phyloP scores from a whole-genome alignment of 2,797 vertebrate species.

The Sarcophilus harrisii region DNA sequence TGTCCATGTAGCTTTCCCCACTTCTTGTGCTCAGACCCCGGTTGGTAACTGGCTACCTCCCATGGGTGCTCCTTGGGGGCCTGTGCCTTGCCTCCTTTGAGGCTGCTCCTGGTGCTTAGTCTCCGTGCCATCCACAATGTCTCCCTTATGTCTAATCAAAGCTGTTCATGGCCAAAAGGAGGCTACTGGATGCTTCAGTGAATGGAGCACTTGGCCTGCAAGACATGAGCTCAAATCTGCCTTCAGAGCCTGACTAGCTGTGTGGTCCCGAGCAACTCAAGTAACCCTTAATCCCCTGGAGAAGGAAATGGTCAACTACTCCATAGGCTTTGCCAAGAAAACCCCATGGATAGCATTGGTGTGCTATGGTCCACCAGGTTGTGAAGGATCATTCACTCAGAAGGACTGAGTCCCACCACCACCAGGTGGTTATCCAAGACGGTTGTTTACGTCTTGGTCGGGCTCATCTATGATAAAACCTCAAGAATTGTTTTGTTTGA shows the following conservation, averaged over 20 bases:
- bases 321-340: neutral
- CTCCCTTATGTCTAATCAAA: neutral
- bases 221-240: neutral
- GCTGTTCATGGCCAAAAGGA: neutral
- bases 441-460: neutral
- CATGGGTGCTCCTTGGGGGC: neutral
- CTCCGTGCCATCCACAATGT: neutral
- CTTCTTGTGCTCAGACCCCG: neutral
- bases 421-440: neutral
- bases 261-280: neutral
- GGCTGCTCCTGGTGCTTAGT: neutral
- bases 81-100: neutral
- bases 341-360: neutral
- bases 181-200: neutral
- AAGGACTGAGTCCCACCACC: neutral
- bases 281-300: neutral
- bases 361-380: neutral
- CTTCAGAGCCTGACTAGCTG: neutral
- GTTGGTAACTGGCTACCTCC: neutral
- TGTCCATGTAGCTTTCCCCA: neutral
- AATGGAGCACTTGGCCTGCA: neutral
- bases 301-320: neutral
- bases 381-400: neutral
- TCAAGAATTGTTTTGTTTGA: neutral
- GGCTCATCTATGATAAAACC: neutral